Conservation (phyloP, 64 coral and sea anemone species). For the Cladopsammia gracilis region DNA sequence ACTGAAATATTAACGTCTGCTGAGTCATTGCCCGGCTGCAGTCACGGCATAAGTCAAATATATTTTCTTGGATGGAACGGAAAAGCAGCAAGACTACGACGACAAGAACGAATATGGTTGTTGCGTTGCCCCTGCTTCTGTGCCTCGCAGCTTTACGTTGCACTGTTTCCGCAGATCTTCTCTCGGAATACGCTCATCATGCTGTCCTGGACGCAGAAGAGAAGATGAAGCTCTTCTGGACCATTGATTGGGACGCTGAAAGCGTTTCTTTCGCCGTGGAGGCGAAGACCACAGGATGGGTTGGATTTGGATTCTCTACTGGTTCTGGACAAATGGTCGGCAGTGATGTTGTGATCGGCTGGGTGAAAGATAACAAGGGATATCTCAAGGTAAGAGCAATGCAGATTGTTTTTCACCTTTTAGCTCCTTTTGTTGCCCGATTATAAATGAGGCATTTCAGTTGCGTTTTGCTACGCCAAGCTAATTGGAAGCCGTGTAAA, state of each 20-base stretch:
- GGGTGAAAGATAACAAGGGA: constrained; percentile 46
- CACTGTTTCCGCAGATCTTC: background rate
- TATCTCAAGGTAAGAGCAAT: constrained; percentile 18
- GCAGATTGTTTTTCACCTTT: too few relatives aligned
- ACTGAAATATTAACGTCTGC: too few relatives aligned
- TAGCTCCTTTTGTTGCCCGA: too few relatives aligned
- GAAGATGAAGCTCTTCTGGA: constrained; percentile 62
- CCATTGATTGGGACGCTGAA: constrained; percentile 17
- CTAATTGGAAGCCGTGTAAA: too few relatives aligned
- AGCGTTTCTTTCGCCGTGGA: constrained; percentile 42
- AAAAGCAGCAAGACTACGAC: too few relatives aligned
- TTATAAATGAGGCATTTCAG: too few relatives aligned
- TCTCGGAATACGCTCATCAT: constrained; percentile 39
- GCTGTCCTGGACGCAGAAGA: constrained; percentile 35
- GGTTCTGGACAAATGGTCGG: constrained; percentile 47
- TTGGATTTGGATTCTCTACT: constrained; percentile 51
- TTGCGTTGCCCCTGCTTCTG: background rate
- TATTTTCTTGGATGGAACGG: too few relatives aligned
- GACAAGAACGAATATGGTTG: too few relatives aligned
- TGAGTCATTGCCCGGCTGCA: too few relatives aligned
- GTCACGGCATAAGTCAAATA: too few relatives aligned
- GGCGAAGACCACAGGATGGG: constrained; percentile 56
- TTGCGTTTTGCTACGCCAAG: too few relatives aligned
- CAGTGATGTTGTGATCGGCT: constrained; percentile 56
- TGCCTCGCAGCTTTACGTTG: background rate